phyloP scores from a whole-genome alignment of 2,888 invertebrate genomes.

The Bellardia pandia region DNA sequence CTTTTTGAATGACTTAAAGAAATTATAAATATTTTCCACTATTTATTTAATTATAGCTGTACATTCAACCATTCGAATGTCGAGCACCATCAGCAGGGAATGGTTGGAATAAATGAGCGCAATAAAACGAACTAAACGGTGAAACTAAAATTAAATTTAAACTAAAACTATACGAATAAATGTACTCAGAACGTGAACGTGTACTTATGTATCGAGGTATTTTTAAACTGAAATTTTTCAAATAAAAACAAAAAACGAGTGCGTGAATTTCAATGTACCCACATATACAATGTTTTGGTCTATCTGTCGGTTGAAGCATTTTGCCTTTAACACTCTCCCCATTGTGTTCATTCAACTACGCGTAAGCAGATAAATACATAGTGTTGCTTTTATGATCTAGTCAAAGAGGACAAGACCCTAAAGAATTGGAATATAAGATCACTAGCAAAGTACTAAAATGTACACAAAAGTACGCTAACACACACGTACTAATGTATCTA shows the following conservation, averaged over 20 bases:
- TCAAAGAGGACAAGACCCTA: slow-evolving; percentile 57
- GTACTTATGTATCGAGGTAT: slow-evolving; percentile 10
- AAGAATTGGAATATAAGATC: slow-evolving; percentile 49
- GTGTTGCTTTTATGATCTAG: not conserved
- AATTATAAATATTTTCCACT: not conserved
- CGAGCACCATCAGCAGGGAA: slow-evolving; percentile 1
- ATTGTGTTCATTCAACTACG: slow-evolving; percentile 25
- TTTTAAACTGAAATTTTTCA: slow-evolving; percentile 26
- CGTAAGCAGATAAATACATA: not conserved
- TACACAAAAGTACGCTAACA: slow-evolving; percentile 9
- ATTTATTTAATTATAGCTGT: not conserved
- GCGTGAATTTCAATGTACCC: slow-evolving; percentile 42
- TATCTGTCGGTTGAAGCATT: slow-evolving; percentile 7
- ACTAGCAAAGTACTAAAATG: slow-evolving; percentile 31
- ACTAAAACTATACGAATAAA: slow-evolving; percentile 53
- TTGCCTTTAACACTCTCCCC: slow-evolving; percentile 24
- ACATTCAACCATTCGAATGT: not conserved
- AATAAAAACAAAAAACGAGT: slow-evolving; percentile 13
- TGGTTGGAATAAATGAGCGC: not conserved
- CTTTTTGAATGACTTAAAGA: not conserved
- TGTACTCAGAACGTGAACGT: not conserved
- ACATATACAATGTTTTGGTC: slow-evolving; percentile 16
- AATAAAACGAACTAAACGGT: slow-evolving; percentile 33
- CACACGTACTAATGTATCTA: not conserved
- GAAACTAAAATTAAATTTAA: slow-evolving; percentile 61